Conservation (phyloP, 1,140 invertebrate species). For the Achatina immaculata region DNA sequence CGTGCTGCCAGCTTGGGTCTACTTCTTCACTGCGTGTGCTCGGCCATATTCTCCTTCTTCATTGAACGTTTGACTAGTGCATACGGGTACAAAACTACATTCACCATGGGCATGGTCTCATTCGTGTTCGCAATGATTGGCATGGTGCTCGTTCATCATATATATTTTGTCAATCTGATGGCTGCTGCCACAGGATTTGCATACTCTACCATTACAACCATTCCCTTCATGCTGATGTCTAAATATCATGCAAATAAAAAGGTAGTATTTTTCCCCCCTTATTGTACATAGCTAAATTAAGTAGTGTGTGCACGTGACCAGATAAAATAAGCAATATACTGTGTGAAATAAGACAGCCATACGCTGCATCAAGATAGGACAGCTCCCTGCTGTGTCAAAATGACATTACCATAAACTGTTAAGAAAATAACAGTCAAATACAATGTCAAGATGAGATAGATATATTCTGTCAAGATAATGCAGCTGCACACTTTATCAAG, state of each 20-base stretch:
- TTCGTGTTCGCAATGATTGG: conserved; percentile 71
- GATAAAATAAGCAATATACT: background rate
- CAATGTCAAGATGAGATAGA: too few relatives aligned
- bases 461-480: too few relatives aligned
- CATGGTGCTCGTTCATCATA: conserved; percentile 67
- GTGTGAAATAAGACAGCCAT: background rate
- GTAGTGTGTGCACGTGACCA: too few relatives aligned
- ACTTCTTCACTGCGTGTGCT: conserved; percentile 72
- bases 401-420: too few relatives aligned
- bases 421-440: too few relatives aligned
- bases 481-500: too few relatives aligned
- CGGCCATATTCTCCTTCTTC: conserved; percentile 70
- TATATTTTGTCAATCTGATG: conserved; percentile 69
- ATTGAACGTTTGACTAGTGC: conserved; percentile 69
- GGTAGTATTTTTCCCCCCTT: conserved; percentile 53
- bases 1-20: conserved; percentile 74
- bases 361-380: background rate
- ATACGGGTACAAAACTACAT: conserved; percentile 68
- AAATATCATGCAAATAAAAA: conserved; percentile 71
- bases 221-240: conserved; percentile 73
- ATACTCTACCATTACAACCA: conserved; percentile 72
- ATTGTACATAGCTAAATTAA: background rate
- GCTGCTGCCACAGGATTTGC: conserved; percentile 72
- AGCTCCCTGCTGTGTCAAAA: background rate
- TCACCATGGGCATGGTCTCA: conserved; percentile 68